Base-by-base conservation (phyloP, 2,797 vertebrate genomes). In the Adelosebastes latens region DNA sequence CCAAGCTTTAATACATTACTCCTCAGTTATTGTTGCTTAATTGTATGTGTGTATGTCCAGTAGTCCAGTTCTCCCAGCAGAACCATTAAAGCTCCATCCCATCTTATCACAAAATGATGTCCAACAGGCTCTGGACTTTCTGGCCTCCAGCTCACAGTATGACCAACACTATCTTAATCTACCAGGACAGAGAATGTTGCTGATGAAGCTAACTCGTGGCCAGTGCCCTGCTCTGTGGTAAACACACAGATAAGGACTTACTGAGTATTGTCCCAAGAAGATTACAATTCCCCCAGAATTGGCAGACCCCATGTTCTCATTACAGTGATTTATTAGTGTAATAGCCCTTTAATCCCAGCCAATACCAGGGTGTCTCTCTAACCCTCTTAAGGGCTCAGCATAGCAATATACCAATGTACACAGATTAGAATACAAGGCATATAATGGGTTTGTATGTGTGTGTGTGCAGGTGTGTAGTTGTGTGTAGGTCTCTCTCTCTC, bases 291-390 rank as follows among this genome's bases (percentile, higher is more conserved):
- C 56, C 34, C 24, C 61, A 72, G 58, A 75, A 70, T 8, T 69
- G 67, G 25, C 68, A 63, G 66, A 68, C 34, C 62, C 49, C n/a
- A 14, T 63, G 68, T 77, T 80, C 61, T 84, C 73, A 72, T 80
- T 80, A 61, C 68, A 58, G 27, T 73, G 62, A 84, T 77, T 65
- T 69, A 84, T 74, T 80, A 49, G 58, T 77, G 73, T 65, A 80
- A 81, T 53, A 72, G 56, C 29, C 55, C 68, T 77, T 64, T 77
- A 84, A 76, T 77, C 36, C 58, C 59, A 27, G 25, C 59, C 49
- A 63, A 72, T 72, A 66, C 56, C 46, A 58, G 49, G 16, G 27
- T 62, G 34, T 16, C 32, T 70, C 56, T 56, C 29, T 72, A 59
- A 70, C 46, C 20, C 2, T 70, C 8, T 66, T 72, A 76, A 72